Evolutionary conservation across 1,140 invertebrate species (phyloP), one percentile per base, ranked within the genome.

Genomic region (Papilio glaucus): DNA sequence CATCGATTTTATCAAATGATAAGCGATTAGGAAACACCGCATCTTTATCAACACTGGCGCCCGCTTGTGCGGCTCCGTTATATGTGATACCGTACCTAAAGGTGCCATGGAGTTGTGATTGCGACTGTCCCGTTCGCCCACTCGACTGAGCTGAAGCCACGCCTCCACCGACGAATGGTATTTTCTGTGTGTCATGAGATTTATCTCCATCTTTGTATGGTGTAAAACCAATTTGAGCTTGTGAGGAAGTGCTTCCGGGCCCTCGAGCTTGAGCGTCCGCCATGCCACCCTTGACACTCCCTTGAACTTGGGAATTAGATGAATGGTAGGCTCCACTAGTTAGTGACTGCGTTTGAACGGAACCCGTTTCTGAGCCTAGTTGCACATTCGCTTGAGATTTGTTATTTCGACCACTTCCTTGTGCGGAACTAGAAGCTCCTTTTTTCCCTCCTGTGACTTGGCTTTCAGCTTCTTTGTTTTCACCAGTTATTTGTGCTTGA

Each of bases 201-300:
- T 93, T 82, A 80, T 95, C 89, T 71, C 88, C 80, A 86, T 95
- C 93, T 85, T 95, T 94, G 74, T 96, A 95, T 0, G 97, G 96
- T 62, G 96, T 95, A 81, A 97, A 97, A 4, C 96, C 97, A 49
- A 97, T 97, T 92, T 97, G 97, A 13, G 97, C 97, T 92, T 97
- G 97, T 38, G 96, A 97, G 1, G 96, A 97, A 0, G 97, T 97
- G 78, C 95, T 96, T 3, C 97, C 97, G 15, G 96, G 96, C 1
- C 96, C 97, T 77, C 95, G 96, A 1, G 97, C 96, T 93, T 97
- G 97, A 0, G 97, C 96, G 89, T 97, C 96, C 6, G 97, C 96
- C 91, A 97, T 94, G 4, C 97, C 97, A 26, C 97, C 97, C 88
- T 96, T 96, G 9, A 95, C 94, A 72, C 96, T 96, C 5, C 96